Evolutionary conservation across 1,140 invertebrate genomes (phyloP).

Genomic region (Coboldia fuscipes): DNA sequence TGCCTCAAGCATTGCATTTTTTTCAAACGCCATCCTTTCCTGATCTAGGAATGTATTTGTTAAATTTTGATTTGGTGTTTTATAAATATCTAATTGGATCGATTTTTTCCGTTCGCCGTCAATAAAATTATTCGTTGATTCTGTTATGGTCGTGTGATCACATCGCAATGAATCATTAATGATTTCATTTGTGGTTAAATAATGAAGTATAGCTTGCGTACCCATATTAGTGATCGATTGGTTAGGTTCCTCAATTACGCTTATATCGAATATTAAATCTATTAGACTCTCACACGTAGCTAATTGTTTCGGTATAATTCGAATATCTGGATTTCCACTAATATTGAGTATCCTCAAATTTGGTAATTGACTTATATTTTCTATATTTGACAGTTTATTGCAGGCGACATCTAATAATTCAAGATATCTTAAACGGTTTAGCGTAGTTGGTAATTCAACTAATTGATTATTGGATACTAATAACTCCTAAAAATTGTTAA

Average conservation of each 20-base stretch:
- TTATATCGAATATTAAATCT: constrained; percentile 32
- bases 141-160: neutral
- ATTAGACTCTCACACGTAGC: constrained; percentile 15
- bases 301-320: constrained; percentile 16
- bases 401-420: constrained; percentile 42
- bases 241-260: constrained; percentile 32
- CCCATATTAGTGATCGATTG: constrained; percentile 38
- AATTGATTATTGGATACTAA: constrained; percentile 40
- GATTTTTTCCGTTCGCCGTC: neutral
- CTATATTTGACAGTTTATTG: constrained; percentile 25
- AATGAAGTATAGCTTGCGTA: constrained; percentile 40
- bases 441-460: constrained; percentile 38
- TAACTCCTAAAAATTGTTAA: constrained; percentile 27
- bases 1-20: constrained; percentile 1
- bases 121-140: neutral
- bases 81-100: neutral
- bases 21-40: constrained; percentile 2
- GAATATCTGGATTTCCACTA: constrained; percentile 30
- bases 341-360: constrained; percentile 31
- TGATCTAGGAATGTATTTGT: constrained; percentile 22
- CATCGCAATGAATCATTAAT: neutral
- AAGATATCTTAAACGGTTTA: constrained; percentile 35
- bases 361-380: constrained; percentile 37
- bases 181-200: constrained; percentile 18
- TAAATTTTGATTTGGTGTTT: constrained; percentile 3